Percentiles rank a stretch among this genome's conserved stretches.
Evolutionary conservation across 2,888 invertebrate species (phyloP).

Genomic region (Salpingus planirostris): DNA sequence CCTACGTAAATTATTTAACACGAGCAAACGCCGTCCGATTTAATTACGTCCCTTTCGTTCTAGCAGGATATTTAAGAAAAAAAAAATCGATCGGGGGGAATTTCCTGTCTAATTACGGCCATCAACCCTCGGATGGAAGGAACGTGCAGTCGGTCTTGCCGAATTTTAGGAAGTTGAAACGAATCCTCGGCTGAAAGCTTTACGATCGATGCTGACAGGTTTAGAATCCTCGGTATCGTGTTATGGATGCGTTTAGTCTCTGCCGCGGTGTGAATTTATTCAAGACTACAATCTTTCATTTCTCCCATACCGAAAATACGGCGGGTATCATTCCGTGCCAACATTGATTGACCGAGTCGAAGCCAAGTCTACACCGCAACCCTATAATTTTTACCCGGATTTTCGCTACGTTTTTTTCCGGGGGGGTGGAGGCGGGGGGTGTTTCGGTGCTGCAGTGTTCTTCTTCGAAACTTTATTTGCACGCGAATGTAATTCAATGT

Average conservation of each 20-base stretch:
- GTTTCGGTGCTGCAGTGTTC: background rate
- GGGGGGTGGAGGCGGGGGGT: too few species aligned
- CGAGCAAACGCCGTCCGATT: too few species aligned
- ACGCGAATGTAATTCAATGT: constrained; percentile 27
- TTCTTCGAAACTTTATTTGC: constrained; percentile 20
- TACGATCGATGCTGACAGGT: constrained; percentile 43
- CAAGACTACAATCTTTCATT: too few species aligned
- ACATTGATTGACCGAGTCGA: too few species aligned
- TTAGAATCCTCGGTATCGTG: constrained; percentile 30
- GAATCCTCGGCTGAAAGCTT: constrained; percentile 40
- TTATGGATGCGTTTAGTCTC: background rate
- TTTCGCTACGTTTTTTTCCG: background rate
- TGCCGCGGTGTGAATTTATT: background rate
- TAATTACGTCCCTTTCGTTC: too few species aligned
- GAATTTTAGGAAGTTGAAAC: constrained; percentile 37
- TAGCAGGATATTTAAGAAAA: too few species aligned
- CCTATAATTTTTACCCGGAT: background rate
- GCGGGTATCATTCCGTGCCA: too few species aligned
- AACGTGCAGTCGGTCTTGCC: constrained; percentile 20
- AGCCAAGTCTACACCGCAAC: constrained; percentile 2
- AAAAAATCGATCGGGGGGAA: too few species aligned
- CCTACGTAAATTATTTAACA: too few species aligned
- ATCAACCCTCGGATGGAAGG: too few species aligned
- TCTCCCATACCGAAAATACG: too few species aligned
- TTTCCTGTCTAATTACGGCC: too few species aligned